Evolutionary conservation across 2,888 invertebrate species (phyloP), one percentile per base, ranked within the genome.

Genomic region (Automeris io): DNA sequence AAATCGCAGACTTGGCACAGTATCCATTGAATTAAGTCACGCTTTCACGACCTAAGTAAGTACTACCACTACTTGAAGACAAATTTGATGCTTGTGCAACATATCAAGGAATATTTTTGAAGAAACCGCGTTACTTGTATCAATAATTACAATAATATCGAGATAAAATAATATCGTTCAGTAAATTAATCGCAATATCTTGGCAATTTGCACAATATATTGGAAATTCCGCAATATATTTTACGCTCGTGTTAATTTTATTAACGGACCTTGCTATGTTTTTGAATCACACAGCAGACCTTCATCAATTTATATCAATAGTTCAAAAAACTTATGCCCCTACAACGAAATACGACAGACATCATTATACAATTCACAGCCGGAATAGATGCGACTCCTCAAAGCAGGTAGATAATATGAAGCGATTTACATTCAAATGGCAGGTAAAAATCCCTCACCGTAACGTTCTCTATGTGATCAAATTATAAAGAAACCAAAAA

Each of bases 41-140:
- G 60, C 58, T 63, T 63, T 65, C 62, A 49, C 61, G 57, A 57
- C 57, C 58, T 59, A 59, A 52, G 57, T 54, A 61, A 58, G 54
- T 50, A 47, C 42, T 41, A n/a, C n/a, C n/a, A n/a, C n/a, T n/a
- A n/a, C n/a, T 37, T 47, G 29, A 29, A 42, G 39, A 26, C 37
- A 43, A n/a, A n/a, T n/a, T n/a, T n/a, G n/a, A n/a, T n/a, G n/a
- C n/a, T n/a, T n/a, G n/a, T n/a, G n/a, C n/a, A n/a, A n/a, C n/a
- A n/a, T n/a, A n/a, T n/a, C n/a, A n/a, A n/a, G n/a, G n/a, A n/a
- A n/a, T n/a, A n/a, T n/a, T n/a, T n/a, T n/a, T n/a, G n/a, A n/a
- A n/a, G n/a, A n/a, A n/a, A n/a, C n/a, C n/a, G n/a, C n/a, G n/a
- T n/a, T n/a, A n/a, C n/a, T n/a, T n/a, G n/a, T n/a, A n/a, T n/a